These are phyloP conservation scores for Malurus splendens DNA, from an alignment of 2,797 vertebrate species.

Conservation along the genomic window DNA sequence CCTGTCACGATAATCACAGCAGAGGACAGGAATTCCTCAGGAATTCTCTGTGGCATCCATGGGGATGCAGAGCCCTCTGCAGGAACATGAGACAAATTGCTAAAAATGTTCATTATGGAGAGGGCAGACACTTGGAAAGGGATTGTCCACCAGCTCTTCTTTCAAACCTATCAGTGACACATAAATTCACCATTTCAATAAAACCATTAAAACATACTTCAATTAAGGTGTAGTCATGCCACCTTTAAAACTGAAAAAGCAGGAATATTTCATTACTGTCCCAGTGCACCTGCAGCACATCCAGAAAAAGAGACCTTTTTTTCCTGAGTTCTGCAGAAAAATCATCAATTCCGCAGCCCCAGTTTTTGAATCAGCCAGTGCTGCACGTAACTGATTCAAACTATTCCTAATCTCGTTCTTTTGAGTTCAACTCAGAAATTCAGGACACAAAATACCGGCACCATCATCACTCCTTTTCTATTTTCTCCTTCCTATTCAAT, in stretches of 20 bases:
- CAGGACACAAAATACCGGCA: neutral
- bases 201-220: neutral
- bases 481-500: neutral
- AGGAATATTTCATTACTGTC: neutral
- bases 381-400: neutral
- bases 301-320: neutral
- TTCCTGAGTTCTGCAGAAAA: neutral
- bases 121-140: neutral
- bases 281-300: neutral
- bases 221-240: neutral
- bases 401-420: neutral
- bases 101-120: neutral
- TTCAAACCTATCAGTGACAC: neutral
- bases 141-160: neutral
- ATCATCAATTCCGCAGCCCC: neutral
- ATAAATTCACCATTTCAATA: neutral
- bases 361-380: neutral
- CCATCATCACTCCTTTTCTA: neutral
- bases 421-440: neutral
- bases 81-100: neutral
- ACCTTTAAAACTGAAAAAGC: neutral
- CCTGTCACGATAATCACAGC: neutral
- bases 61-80: conserved; percentile 44
- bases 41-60: neutral
- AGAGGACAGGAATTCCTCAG: neutral